Conservation (phyloP, 2,888 invertebrate species). For the Taphrorychus bicolor region DNA sequence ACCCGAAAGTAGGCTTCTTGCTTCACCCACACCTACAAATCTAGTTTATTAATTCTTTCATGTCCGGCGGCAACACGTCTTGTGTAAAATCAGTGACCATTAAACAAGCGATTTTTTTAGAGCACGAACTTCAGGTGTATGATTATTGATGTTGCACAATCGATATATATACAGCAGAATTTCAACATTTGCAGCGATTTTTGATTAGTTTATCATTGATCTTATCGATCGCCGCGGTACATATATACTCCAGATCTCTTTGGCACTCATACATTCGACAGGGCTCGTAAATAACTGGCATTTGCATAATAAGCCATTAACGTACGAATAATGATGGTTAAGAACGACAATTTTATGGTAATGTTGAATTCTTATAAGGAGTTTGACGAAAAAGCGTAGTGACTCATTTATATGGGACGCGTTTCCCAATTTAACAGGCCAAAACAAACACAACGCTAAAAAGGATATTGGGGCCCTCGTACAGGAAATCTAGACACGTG, state of each 20-base stretch:
- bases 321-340: neutral
- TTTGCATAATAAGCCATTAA: neutral
- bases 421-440: too few species aligned
- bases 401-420: too few species aligned
- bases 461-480: neutral
- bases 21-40: conserved; percentile 37
- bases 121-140: conserved; percentile 40
- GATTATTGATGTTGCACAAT: conserved; percentile 36
- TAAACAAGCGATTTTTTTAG: conserved; percentile 35
- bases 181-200: conserved; percentile 19
- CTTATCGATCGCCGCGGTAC: too few species aligned
- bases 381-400: neutral
- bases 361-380: neutral
- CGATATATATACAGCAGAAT: conserved; percentile 25
- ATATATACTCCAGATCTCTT: neutral
- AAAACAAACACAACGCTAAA: neutral
- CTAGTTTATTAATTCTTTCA: conserved; percentile 35
- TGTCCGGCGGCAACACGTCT: conserved; percentile 30
- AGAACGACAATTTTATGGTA: neutral
- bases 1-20: conserved; percentile 26
- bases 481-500: conserved; percentile 14
- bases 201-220: conserved; percentile 37
- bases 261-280: neutral
- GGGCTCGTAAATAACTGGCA: neutral
- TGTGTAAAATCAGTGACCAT: conserved; percentile 37